Evolutionary conservation across 2,888 invertebrate species (phyloP), one percentile per base, ranked within the genome.

Genomic region (Pseudococcus viburni): DNA sequence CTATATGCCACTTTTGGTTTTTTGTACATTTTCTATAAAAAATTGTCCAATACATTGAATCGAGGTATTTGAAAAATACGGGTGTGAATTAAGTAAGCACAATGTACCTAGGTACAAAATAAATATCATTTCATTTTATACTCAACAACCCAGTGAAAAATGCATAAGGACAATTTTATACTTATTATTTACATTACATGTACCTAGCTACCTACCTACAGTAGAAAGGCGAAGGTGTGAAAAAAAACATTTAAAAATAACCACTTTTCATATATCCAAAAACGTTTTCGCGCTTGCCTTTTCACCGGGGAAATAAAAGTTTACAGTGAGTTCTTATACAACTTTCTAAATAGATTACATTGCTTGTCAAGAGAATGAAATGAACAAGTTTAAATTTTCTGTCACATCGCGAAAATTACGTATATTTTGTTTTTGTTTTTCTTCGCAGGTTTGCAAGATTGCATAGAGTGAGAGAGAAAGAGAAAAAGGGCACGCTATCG

Each of bases 261-360:
- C 64, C 64, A 64, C 64, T 64, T 64, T 64, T 64, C 64, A 64
- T 64, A 19, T 22, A 64, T 22, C 19, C 1, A 0, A 8, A 7
- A 1, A 22, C 5, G 11, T 22, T 64, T 64, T 64, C 6, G 64
- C 64, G 46, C 3, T 46, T 22, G 22, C 26, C 26, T 33, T 33
- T 64, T 64, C 64, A 64, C 64, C 22, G 1, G 64, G 64, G 64
- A 64, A 64, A 64, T 22, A 22, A 64, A 64, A 64, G 22, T 64
- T 64, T 64, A 64, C 64, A 19, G 64, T 22, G 22, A 64, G 22
- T 64, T 64, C 22, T 64, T 64, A 33, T 33, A 33, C 3, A 64
- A 64, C 64, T 64, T 64, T 64, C 64, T 64, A 64, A 64, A 64
- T 64, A 64, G 64, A 64, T 64, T 64, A 64, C 64, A 64, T 64